Percentiles rank a stretch among this genome's conserved stretches.
Conservation (phyloP, 2,888 invertebrate species). For the Hipparchia sbordonii region DNA sequence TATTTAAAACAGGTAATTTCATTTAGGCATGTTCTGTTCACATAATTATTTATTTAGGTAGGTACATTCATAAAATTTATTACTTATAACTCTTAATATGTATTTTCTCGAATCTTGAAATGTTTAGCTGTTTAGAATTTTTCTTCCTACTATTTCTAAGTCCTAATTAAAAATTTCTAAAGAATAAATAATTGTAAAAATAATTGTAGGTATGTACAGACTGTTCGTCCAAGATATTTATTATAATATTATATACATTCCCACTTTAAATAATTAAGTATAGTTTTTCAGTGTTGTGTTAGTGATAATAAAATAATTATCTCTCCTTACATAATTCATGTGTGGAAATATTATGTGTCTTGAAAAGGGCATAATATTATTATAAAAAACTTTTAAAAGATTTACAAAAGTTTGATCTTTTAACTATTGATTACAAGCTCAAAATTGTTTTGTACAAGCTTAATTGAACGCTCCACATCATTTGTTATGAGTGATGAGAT, state of each 20-base stretch:
- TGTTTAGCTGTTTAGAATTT: slow-evolving; percentile 24
- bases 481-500: background rate
- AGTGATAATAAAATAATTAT: background rate
- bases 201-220: slow-evolving; percentile 23
- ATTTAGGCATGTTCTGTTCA: background rate
- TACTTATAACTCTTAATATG: background rate
- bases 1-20: too few relatives aligned
- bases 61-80: too few relatives aligned
- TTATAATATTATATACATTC: slow-evolving; percentile 1
- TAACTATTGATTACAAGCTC: slow-evolving; percentile 24
- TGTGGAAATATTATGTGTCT: slow-evolving; percentile 9
- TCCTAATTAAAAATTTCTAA: background rate
- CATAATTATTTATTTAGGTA: background rate
- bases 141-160: slow-evolving; percentile 26
- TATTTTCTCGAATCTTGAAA: slow-evolving; percentile 26
- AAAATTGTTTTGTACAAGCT: slow-evolving; percentile 8
- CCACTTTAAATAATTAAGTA: background rate
- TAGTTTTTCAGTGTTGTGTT: slow-evolving; percentile 23
- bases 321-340: background rate
- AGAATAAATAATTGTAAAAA: slow-evolving; percentile 18
- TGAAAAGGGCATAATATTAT: slow-evolving; percentile 3
- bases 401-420: slow-evolving; percentile 15
- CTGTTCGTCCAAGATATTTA: slow-evolving; percentile 33
- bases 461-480: background rate
- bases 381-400: slow-evolving; percentile 17